A percentile compares a stretch with the other conserved stretches of the same genome.
phyloP scores from a whole-genome alignment of 2,888 invertebrate genomes.

The Yponomeuta malinellus region DNA sequence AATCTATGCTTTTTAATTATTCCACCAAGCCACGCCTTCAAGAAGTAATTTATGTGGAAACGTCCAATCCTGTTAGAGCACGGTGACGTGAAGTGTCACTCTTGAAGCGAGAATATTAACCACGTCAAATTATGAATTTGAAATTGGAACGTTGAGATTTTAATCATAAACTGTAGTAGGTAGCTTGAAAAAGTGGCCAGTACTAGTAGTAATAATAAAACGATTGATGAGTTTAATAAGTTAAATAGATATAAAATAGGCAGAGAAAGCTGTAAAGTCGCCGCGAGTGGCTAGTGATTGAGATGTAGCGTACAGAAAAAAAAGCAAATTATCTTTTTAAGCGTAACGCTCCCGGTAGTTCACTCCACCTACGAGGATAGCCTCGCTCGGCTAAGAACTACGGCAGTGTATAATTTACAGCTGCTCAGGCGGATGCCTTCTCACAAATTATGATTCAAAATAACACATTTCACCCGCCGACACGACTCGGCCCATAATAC shows the following conservation, averaged over 20 bases:
- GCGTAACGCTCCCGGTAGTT: constrained; percentile 37
- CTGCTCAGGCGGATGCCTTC: constrained; percentile 70
- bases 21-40: constrained; percentile 53
- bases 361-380: constrained; percentile 41
- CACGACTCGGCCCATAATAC: constrained; percentile 59
- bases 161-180: not conserved
- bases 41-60: constrained; percentile 62
- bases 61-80: constrained; percentile 68
- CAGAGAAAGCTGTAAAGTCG: constrained; percentile 8
- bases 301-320: constrained; percentile 6
- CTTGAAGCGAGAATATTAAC: constrained; percentile 55
- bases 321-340: constrained; percentile 19
- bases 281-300: constrained; percentile 2
- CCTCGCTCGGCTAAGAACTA: constrained; percentile 36
- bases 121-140: constrained; percentile 44
- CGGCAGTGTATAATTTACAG: constrained; percentile 65
- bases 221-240: constrained; percentile 14
- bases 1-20: constrained; percentile 66
- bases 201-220: not conserved
- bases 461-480: constrained; percentile 66
- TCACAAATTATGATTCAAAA: constrained; percentile 74
- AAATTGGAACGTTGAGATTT: constrained; percentile 29
- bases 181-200: not conserved
- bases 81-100: constrained; percentile 60
- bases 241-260: not conserved